Evolutionary conservation across 2,888 invertebrate genomes (phyloP).

Genomic region (Agrochola litura): DNA sequence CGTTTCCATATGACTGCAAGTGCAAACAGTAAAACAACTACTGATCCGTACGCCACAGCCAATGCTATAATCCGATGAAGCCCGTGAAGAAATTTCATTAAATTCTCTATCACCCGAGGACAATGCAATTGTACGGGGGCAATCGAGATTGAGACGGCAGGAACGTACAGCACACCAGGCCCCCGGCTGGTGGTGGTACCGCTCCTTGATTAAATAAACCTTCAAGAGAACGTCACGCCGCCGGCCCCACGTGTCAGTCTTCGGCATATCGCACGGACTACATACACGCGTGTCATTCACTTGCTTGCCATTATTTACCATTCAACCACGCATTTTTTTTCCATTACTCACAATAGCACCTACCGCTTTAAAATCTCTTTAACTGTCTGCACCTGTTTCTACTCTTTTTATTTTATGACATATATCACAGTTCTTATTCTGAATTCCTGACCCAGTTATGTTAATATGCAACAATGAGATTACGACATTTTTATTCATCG

Average conservation of each 20-base stretch:
- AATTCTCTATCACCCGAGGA: slow-evolving; percentile 85
- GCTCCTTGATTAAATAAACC: slow-evolving; percentile 90
- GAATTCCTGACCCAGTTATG: slow-evolving; percentile 62
- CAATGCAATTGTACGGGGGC: slow-evolving; percentile 86
- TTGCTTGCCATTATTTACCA: slow-evolving; percentile 70
- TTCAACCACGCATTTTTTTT: slow-evolving; percentile 61
- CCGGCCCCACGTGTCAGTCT: slow-evolving; percentile 79
- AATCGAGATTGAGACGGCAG: slow-evolving; percentile 87
- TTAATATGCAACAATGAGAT: slow-evolving; percentile 58
- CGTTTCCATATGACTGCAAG: slow-evolving; percentile 57
- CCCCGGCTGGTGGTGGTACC: slow-evolving; percentile 77
- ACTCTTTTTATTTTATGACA: slow-evolving; percentile 41
- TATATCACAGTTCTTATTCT: slow-evolving; percentile 48
- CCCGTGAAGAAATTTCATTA: slow-evolving; percentile 87
- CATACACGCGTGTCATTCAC: slow-evolving; percentile 72
- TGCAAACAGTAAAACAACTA: slow-evolving; percentile 80
- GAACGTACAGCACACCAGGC: slow-evolving; percentile 78
- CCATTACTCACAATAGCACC: slow-evolving; percentile 40
- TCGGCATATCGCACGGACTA: slow-evolving; percentile 82
- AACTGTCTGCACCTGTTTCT: slow-evolving; percentile 48
- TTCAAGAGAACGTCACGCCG: slow-evolving; percentile 85
- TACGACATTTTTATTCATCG: slow-evolving; percentile 58
- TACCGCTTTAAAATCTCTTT: slow-evolving; percentile 49
- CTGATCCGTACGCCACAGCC: slow-evolving; percentile 66
- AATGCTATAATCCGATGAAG: slow-evolving; percentile 78